Evolutionary conservation across 2,113 vertebrate species (phyloP).

Genomic region (Xiphophorus maculatus): DNA sequence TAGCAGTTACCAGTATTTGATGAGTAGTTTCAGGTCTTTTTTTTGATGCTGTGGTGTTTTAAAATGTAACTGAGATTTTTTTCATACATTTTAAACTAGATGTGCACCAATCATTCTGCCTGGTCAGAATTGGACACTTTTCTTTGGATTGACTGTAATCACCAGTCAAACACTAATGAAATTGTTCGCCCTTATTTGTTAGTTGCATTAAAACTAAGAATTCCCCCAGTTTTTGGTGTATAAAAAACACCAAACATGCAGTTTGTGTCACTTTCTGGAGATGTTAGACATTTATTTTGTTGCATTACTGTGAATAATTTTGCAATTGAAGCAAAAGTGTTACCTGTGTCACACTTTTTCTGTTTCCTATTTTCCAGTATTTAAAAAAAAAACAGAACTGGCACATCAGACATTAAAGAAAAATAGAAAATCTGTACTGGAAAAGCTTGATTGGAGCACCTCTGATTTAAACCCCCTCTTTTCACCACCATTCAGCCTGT

Average conservation of each 20-base stretch:
- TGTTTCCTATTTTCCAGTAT: neutral
- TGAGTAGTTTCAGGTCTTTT: conserved; percentile 10
- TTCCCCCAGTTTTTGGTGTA: too few species aligned
- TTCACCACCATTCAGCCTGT: neutral
- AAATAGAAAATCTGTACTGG: neutral
- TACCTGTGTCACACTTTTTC: neutral
- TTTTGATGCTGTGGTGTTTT: neutral
- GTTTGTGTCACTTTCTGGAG: too few species aligned
- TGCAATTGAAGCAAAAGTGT: neutral
- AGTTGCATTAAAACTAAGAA: too few species aligned
- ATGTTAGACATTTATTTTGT: neutral
- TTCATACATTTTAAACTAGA: neutral
- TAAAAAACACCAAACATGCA: neutral
- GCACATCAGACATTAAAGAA: neutral
- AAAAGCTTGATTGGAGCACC: neutral
- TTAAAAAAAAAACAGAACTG: too few species aligned
- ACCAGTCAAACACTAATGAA: too few species aligned
- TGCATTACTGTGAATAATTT: neutral
- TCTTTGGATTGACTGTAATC: too few species aligned
- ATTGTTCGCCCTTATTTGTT: too few species aligned
- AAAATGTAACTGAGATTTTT: neutral
- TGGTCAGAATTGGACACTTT: too few species aligned
- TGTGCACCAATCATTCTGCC: too few species aligned
- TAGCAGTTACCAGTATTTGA: neutral
- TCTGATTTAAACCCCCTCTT: neutral